phyloP scores from a whole-genome alignment of 2,797 vertebrate genomes.

The Stomatorhinus walkeri region DNA sequence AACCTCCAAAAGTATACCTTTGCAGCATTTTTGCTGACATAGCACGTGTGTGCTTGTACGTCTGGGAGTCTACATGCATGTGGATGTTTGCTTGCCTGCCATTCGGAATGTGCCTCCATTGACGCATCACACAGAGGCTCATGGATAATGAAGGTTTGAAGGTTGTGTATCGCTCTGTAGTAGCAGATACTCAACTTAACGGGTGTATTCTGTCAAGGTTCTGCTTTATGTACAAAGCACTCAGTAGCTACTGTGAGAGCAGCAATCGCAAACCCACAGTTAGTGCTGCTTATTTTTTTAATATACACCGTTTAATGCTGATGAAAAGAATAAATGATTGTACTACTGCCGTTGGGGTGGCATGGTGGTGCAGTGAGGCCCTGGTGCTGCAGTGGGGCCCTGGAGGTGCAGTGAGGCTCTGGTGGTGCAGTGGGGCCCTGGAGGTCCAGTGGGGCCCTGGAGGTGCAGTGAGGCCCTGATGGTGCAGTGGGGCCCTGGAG shows the following conservation, averaged over 20 bases:
- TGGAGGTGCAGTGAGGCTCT: no score
- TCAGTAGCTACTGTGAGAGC: neutral
- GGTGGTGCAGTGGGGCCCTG: no score
- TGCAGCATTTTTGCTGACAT: neutral
- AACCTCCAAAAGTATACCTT: neutral
- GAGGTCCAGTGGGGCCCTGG: no score
- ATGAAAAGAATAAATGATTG: neutral
- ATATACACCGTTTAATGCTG: neutral
- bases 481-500: no score
- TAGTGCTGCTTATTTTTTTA: neutral
- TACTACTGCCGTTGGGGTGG: neutral
- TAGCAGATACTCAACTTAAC: no score
- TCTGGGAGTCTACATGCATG: neutral
- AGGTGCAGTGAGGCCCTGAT: no score
- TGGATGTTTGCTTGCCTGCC: neutral
- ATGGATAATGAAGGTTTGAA: neutral
- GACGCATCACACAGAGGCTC: neutral
- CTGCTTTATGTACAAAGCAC: neutral
- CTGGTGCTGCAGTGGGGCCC: no score
- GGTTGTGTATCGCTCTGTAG: neutral
- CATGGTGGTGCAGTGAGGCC: neutral
- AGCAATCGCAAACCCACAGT: neutral
- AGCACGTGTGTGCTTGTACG: neutral
- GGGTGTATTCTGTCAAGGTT: neutral
- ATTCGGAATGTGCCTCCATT: neutral